These are phyloP conservation scores for Bovichtus variegatus DNA, from an alignment of 2,797 vertebrate species.

Conservation along the genomic window DNA sequence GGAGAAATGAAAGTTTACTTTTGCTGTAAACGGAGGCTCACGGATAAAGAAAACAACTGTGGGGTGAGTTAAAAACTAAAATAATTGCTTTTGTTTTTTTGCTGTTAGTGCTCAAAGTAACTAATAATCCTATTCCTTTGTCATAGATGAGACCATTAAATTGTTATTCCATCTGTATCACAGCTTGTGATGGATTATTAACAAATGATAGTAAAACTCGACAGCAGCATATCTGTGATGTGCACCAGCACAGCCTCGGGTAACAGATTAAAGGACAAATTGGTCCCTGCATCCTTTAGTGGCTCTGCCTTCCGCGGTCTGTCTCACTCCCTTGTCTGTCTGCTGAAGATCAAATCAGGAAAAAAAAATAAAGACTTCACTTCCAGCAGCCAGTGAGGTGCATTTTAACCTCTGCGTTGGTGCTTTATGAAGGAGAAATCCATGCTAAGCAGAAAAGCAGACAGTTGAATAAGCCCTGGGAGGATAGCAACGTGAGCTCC, in stretches of 20 bases:
- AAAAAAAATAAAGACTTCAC: background rate
- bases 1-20: background rate
- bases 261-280: constrained; percentile 55
- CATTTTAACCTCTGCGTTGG: constrained; percentile 35
- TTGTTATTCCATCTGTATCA: constrained; percentile 27
- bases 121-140: background rate
- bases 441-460: constrained; percentile 43
- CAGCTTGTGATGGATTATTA: constrained; percentile 41
- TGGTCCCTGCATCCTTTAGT: constrained; percentile 32
- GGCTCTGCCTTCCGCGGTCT: constrained; percentile 5
- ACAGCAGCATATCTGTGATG: constrained; percentile 34
- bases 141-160: background rate
- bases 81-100: no score
- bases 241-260: constrained; percentile 45
- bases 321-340: constrained; percentile 8
- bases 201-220: constrained; percentile 35
- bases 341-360: constrained; percentile 35
- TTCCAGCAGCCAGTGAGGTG: constrained; percentile 15
- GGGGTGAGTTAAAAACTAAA: no score
- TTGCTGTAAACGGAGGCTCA: background rate
- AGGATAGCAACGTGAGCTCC: constrained; percentile 38
- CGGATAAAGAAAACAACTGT: background rate
- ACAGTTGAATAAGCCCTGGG: constrained; percentile 34
- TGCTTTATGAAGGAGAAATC: constrained; percentile 48
- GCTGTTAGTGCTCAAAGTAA: background rate